Evolutionary conservation across 2,797 vertebrate genomes (phyloP).

Genomic region (Delichon dasypus): DNA sequence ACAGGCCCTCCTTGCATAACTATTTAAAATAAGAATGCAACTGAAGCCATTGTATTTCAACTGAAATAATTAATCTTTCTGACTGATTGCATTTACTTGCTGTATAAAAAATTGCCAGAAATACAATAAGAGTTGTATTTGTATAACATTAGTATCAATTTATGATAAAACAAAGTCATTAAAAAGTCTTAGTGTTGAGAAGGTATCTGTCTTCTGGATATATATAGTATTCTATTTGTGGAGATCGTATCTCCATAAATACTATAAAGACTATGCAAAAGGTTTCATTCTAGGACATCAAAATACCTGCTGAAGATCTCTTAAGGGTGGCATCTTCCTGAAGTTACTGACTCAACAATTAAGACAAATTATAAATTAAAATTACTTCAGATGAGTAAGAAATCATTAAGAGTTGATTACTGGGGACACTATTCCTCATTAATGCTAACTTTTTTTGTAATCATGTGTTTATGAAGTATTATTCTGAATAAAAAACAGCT

Average conservation of each 20-base stretch:
- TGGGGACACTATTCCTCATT: background rate
- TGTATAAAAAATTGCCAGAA: background rate
- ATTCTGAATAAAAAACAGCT: background rate
- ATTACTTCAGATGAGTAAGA: constrained; percentile 31
- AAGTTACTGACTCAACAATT: constrained; percentile 55
- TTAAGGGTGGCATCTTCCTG: constrained; percentile 20
- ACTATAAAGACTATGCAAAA: constrained; percentile 24
- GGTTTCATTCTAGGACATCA: constrained; percentile 38
- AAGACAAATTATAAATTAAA: constrained; percentile 29
- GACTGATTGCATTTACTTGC: background rate
- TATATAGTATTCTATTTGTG: background rate
- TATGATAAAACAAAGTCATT: constrained; percentile 36
- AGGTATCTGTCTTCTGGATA: constrained; percentile 20
- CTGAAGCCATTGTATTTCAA: background rate
- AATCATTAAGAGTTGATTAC: constrained; percentile 15
- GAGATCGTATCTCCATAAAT: constrained; percentile 42
- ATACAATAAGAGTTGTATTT: constrained; percentile 27
- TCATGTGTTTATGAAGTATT: background rate
- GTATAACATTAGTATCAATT: constrained; percentile 29
- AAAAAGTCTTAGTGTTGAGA: background rate
- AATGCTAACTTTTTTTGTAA: constrained; percentile 4
- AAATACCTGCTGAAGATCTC: constrained; percentile 21
- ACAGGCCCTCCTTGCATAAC: background rate
- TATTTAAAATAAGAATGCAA: background rate
- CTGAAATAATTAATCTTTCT: constrained; percentile 13